Evolutionary conservation across 2,888 invertebrate species (phyloP), one percentile per base, ranked within the genome.

Genomic region (Parnassius orleans): DNA sequence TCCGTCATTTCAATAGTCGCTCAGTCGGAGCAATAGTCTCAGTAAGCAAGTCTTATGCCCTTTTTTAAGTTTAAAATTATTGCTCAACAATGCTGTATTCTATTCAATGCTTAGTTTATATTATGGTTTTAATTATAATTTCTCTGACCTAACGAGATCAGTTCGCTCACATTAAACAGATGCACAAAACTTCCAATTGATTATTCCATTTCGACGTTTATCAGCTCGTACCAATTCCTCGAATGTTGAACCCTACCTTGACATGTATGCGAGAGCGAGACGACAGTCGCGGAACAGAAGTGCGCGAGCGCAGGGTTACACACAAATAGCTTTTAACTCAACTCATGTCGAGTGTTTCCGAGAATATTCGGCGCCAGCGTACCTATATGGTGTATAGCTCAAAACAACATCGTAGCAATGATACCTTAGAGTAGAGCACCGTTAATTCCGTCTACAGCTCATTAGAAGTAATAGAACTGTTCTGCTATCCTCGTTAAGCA

Each of bases 231-330:
- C 81, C 74, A 81, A 84, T 88, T 87, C 86, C 85, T 87, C 90
- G 90, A 88, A 84, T 90, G 79, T 89, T 90, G 90, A 90, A 90
- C 90, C 85, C 90, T 89, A 90, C 90, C 90, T 90, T 90, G 90
- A 90, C 90, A 90, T 84, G 90, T 76, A 87, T 90, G 90, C 81
- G 83, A 74, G 86, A 86, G 81, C 77, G 87, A 82, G 83, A 84
- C 76, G 76, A 78, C 78, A 74, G 77, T 80, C 75, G 81, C 83
- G 85, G 86, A 84, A 83, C 84, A 77, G 85, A 81, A 79, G 80
- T 82, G 83, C 81, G 79, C 75, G 76, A 72, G 76, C 79, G 80
- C 87, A 87, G 87, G 85, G 86, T 83, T 90, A 85, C 81, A 84
- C 90, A 81, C 77, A 90, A 90, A 90, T 90, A 90, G 82, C 89